phyloP scores from a whole-genome alignment of 2,113 vertebrate species.

The Alectura lathami region DNA sequence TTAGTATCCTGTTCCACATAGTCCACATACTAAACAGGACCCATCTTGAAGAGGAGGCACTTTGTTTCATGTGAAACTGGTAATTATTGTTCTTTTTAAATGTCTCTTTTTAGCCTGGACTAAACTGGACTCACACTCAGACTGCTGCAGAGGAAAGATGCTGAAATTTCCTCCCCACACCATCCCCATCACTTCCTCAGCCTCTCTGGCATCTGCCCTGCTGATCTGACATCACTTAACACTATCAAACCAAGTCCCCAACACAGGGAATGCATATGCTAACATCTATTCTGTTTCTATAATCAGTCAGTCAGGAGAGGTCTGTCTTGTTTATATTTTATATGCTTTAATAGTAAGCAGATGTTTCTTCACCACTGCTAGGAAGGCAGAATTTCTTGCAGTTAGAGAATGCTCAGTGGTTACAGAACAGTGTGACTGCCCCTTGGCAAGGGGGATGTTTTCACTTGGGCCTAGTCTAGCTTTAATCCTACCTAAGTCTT shows the following conservation, averaged over 20 bases:
- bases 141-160: neutral
- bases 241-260: neutral
- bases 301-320: neutral
- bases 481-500: neutral
- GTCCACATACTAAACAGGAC: neutral
- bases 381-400: neutral
- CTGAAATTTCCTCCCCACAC: neutral
- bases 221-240: neutral
- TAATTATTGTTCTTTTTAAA: neutral
- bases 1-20: neutral
- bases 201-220: neutral
- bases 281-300: neutral
- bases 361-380: neutral
- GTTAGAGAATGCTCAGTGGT: neutral
- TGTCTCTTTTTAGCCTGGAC: fast-evolving
- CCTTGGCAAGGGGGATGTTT: neutral
- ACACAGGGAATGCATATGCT: fast-evolving
- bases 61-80: neutral
- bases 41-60: neutral
- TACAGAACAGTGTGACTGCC: neutral
- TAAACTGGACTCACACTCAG: too few species aligned
- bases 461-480: neutral
- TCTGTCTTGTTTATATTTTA: neutral
- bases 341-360: neutral
- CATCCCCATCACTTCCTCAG: neutral